phyloP scores from a whole-genome alignment of 2,888 invertebrate species.

The Drosophila kanekoi region DNA sequence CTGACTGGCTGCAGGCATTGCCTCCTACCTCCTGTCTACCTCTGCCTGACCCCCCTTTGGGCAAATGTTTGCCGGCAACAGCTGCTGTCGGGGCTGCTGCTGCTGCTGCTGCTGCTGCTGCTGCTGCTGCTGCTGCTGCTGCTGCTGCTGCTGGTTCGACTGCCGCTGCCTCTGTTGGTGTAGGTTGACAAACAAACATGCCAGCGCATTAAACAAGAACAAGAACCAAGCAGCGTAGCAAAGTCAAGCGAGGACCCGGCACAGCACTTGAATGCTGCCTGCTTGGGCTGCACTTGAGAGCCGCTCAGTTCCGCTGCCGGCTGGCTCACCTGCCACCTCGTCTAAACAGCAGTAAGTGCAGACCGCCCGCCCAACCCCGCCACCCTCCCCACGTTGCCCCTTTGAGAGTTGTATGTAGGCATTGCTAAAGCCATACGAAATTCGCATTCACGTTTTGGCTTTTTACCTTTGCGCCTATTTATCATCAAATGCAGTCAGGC shows the following conservation, averaged over 20 bases:
- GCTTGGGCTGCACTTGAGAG: constrained; percentile 69
- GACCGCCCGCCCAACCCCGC: not conserved
- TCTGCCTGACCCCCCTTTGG: constrained; percentile 19
- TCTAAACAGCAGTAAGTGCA: constrained; percentile 37
- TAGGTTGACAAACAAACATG: constrained; percentile 80
- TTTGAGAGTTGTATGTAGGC: constrained; percentile 50
- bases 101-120: no score
- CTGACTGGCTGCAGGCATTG: constrained; percentile 44
- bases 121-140: no score
- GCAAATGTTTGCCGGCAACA: constrained; percentile 76
- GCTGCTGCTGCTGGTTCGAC: constrained; percentile 25
- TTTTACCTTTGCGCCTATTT: constrained; percentile 79
- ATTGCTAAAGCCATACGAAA: constrained; percentile 64
- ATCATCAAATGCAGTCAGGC: constrained; percentile 70
- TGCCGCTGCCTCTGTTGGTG: constrained; percentile 54
- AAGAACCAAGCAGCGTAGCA: constrained; percentile 31
- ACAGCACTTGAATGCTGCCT: constrained; percentile 68
- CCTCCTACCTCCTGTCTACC: constrained; percentile 18
- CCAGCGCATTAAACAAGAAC: constrained; percentile 73
- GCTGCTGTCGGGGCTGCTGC: constrained; percentile 52
- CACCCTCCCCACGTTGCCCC: not conserved
- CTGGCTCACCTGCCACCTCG: constrained; percentile 50
- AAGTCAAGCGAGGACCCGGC: constrained; percentile 44
- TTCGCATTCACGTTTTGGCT: constrained; percentile 79
- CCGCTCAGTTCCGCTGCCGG: constrained; percentile 57